Base-by-base conservation (phyloP, 2,888 invertebrate species). In the Neria commutata region DNA sequence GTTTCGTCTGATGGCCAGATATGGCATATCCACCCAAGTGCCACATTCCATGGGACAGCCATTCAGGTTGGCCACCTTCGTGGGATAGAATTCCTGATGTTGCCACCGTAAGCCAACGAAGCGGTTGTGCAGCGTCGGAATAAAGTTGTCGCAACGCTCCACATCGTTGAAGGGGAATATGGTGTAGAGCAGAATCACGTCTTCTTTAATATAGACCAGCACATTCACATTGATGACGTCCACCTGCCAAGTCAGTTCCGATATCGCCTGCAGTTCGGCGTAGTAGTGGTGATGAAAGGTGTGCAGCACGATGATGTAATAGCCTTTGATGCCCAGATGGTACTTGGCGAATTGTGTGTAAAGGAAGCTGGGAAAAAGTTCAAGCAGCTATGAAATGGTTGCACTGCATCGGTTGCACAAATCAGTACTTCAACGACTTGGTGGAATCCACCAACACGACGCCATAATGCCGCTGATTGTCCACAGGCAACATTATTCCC, bases 1-100 rank as follows among this genome's bases (percentile, higher is more conserved):
- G 10, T 59, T 21, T 1, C n/a, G 16, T 6, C 24, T 0, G 1
- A 68, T 33, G 29, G 50, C 42, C 4, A 72, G 60, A 58, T 72
- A 74, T 1, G 72, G 72, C 49, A 65, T 51, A 23, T 66, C 65
- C 24, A 68, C 58, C 70, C 70, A 71, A 2, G 70, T 70, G 11
- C 66, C 72, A 51, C 70, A 70, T 10, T 62, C 48, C 16, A 78
- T 10, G 0, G 75, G 69, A 34, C 78, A 78, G 1, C 75, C 74
- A 10, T 75, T 52, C 1, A 78, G 51, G 49, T 77, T 68, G 2
- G 1, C 11, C 11, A 73, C 3, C 21, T 77, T 75, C 0, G 16
- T 0, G 0, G 70, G 71, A 58, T 65, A 71, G 2, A 75, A 56
- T 0, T 63, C 26, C 4, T 26, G 4, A 10, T 60, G 62, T 37